Percentiles rank a stretch among this genome's conserved stretches.
phyloP scores from a whole-genome alignment of 35 echinoderm and acorn worm genomes.

The Heliocidaris tuberculata region DNA sequence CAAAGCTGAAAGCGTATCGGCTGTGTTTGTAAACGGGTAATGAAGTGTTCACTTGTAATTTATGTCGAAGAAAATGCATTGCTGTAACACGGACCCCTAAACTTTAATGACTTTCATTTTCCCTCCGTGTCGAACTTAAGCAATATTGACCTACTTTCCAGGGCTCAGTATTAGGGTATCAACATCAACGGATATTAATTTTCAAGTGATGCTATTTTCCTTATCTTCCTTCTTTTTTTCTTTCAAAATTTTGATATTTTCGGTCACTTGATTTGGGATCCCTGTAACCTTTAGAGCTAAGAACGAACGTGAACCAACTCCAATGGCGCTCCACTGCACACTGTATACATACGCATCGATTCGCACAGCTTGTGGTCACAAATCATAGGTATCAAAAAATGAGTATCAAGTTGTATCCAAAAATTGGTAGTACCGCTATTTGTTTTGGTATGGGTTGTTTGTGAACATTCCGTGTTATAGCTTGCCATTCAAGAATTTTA shows the following conservation, averaged over 20 bases:
- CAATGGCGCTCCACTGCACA: background rate
- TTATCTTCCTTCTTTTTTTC: background rate
- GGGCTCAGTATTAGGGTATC: background rate
- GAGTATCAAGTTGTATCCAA: background rate
- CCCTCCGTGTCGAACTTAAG: background rate
- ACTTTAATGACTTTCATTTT: background rate
- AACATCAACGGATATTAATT: slow-evolving; percentile 18
- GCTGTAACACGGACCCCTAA: no score
- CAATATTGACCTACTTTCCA: background rate
- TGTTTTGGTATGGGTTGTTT: background rate
- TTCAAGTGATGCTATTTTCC: background rate
- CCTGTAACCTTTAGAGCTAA: background rate
- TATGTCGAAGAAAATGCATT: no score
- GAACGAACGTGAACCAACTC: background rate
- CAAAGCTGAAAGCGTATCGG: no score
- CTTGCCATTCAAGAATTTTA: no score
- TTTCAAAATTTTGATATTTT: background rate
- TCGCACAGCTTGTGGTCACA: background rate
- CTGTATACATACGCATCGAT: background rate
- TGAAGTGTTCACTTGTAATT: no score
- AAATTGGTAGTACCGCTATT: background rate
- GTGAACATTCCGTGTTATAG: no score
- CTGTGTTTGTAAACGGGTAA: no score
- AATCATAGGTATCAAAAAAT: background rate
- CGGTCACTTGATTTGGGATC: background rate